Percentiles rank a stretch among this genome's conserved stretches.
These are phyloP conservation scores for Laothoe populi DNA, from an alignment of 2,888 invertebrate genomes.

Conservation along the genomic window DNA sequence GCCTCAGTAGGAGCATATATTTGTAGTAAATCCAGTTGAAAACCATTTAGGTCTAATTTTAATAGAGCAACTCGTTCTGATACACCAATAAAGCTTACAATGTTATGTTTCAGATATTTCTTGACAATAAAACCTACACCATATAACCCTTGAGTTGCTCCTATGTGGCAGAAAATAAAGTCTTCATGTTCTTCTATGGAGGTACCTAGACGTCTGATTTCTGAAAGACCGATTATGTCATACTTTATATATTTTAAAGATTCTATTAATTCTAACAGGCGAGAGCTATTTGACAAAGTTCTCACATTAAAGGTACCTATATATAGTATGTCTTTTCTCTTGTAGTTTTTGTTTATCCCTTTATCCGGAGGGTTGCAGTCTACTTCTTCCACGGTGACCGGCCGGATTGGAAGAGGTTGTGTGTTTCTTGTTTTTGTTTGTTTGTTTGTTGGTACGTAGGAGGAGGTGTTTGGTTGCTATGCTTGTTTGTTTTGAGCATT, in stretches of 20 bases:
- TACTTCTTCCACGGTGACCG: no score
- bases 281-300: no score
- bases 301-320: no score
- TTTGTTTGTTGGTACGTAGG: no score
- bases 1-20: conserved; percentile 31
- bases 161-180: conserved; percentile 39
- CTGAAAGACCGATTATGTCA: conserved; percentile 40
- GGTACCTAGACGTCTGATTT: conserved; percentile 37
- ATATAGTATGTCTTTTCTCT: no score
- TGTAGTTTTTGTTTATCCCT: no score
- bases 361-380: no score
- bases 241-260: conserved; percentile 37
- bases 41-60: conserved; percentile 31
- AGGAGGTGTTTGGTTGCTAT: no score
- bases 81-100: conserved; percentile 38
- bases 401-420: no score
- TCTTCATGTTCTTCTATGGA: conserved; percentile 42
- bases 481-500: no score
- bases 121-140: conserved; percentile 46
- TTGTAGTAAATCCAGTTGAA: conserved; percentile 30
- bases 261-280: conserved; percentile 30
- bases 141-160: conserved; percentile 37
- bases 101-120: conserved; percentile 35
- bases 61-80: conserved; percentile 40
- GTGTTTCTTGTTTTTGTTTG: no score